Conservation (phyloP, 2,797 vertebrate genomes). For the Chelmon rostratus region DNA sequence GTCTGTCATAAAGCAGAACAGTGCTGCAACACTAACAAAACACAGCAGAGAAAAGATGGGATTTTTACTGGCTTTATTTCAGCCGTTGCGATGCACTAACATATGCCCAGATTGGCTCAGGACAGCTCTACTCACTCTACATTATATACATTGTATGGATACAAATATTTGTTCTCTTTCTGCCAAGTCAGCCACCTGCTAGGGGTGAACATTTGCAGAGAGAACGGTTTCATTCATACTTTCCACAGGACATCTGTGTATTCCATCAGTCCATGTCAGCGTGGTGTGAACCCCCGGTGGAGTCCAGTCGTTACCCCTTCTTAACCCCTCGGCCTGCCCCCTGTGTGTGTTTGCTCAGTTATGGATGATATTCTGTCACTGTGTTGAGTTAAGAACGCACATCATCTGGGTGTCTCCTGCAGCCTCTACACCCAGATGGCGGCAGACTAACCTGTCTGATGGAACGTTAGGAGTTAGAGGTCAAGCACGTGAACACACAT, state of each 20-base stretch:
- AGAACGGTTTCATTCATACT: constrained; percentile 8
- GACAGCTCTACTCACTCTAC: background rate
- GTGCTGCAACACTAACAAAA: no score
- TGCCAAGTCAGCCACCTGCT: constrained; percentile 1
- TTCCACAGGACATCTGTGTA: constrained; percentile 35
- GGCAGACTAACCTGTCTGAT: constrained; percentile 2
- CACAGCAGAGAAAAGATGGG: no score
- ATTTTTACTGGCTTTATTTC: no score
- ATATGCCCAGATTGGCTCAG: background rate
- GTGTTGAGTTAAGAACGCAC: constrained; percentile 41
- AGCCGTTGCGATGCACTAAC: no score
- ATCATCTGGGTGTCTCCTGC: constrained; percentile 3
- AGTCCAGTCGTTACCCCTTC: constrained; percentile 30
- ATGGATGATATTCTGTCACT: constrained; percentile 37
- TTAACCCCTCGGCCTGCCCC: constrained; percentile 32
- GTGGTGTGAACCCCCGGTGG: constrained; percentile 10
- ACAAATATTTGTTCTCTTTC: background rate
- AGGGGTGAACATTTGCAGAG: background rate
- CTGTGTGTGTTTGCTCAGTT: constrained; percentile 32
- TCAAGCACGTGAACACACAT: constrained; percentile 8
- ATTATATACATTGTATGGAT: background rate
- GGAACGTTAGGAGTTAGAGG: constrained; percentile 37
- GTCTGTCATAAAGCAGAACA: background rate
- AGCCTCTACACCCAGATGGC: constrained; percentile 7
- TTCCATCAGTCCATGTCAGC: constrained; percentile 17